A percentile compares a stretch with the other conserved stretches of the same genome.
Evolutionary conservation across 2,113 vertebrate species (phyloP).

Genomic region (Catharus fuscescens): DNA sequence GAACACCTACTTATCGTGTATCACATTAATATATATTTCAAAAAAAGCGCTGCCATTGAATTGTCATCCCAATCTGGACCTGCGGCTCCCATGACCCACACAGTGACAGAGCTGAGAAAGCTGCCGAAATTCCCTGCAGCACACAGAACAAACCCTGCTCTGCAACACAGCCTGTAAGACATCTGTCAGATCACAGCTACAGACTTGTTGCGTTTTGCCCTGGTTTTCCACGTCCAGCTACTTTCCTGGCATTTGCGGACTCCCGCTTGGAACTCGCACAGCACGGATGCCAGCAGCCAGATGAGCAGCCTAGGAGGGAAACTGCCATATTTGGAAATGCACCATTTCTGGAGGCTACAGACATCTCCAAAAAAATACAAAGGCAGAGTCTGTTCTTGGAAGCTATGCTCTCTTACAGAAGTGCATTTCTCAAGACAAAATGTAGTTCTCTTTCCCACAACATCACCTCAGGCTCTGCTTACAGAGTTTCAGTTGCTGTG

Average conservation of each 20-base stretch:
- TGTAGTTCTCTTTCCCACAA: background rate
- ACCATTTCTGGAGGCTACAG: conserved; percentile 38
- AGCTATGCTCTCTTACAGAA: background rate
- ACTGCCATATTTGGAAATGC: conserved; percentile 47
- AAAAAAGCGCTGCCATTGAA: background rate
- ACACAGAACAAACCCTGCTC: background rate
- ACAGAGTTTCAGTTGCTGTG: background rate
- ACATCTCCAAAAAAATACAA: background rate
- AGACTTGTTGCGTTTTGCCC: background rate
- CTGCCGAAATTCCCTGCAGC: background rate
- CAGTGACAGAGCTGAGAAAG: background rate
- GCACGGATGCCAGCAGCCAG: background rate
- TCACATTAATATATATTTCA: background rate
- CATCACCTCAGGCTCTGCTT: background rate
- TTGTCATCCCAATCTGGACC: background rate
- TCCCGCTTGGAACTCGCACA: conserved; percentile 3
- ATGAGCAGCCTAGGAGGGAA: background rate
- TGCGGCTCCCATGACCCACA: background rate
- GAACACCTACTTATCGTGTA: background rate
- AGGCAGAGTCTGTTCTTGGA: background rate
- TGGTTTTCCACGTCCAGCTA: background rate
- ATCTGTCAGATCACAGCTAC: background rate
- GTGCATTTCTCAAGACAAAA: background rate
- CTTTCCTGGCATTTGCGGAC: conserved; percentile 49
- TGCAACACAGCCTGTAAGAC: background rate